Base-by-base conservation (phyloP, 1,140 invertebrate species). In the Leptinotarsa lineolata region DNA sequence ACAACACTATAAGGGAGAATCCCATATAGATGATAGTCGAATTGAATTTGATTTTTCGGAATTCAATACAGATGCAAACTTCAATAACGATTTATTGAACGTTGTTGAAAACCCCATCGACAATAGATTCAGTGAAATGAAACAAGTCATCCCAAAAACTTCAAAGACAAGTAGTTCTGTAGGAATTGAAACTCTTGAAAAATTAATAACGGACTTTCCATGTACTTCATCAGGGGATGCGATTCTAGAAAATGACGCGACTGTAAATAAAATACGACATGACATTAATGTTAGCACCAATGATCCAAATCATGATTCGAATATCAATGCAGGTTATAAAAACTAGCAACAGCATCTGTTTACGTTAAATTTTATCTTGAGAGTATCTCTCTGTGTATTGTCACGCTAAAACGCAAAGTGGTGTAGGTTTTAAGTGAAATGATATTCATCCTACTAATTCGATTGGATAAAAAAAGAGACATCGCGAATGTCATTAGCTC, bases 321-420 rank as follows among this genome's bases (percentile, higher is more conserved):
- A 54, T 54, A 54, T 54, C 46, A 12, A 6, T 54, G 13, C 46
- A 54, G 12, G 13, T 54, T 6, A 54, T 54, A 54, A 54, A 54
- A 8, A 54, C 13, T 54, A 54, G 3, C 46, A 15, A 11, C 46
- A 54, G 46, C 46, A 54, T 15, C 46, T 54, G 46, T 54, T 54
- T 6, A 54, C 13, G 46, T 54, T 54, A 54, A 54, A 54, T 54
- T 54, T 1, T 11, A 54, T 11, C 46, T 11, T 54, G 46, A 54
- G 46, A 54, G 46, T 54, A 54, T 54, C 8, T 54, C 46, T 54
- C 46, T 11, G 46, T 54, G 46, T 54, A 54, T 54, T 54, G 46
- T 54, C 46, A 54, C n/a, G 46, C 46, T 11, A 54, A 54, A 54
- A 54, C 46, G 46, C 46, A 54, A 54, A 54, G 46, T 54, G n/a